Conservation (phyloP, 1,140 invertebrate genomes). For the Spodoptera frugiperda region DNA sequence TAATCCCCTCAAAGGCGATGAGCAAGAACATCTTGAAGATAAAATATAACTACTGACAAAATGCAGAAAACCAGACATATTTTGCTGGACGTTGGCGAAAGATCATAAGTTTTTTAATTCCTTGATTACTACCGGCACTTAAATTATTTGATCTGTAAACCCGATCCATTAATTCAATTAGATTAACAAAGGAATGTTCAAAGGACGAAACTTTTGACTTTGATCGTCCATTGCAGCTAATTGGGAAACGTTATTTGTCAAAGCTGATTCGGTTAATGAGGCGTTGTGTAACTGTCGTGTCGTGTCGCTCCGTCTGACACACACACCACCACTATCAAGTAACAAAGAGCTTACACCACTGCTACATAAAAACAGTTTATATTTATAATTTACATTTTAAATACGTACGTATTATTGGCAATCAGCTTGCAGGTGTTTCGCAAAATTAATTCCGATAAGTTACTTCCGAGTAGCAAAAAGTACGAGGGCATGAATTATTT, state of each 20-base stretch:
- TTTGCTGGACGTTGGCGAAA: not conserved
- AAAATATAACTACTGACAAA: slow-evolving; percentile 23
- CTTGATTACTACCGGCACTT: slow-evolving; percentile 44
- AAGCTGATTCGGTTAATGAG: slow-evolving; percentile 47
- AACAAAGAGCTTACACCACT: slow-evolving; percentile 12
- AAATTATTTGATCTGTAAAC: slow-evolving; percentile 41
- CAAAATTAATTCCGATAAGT: slow-evolving; percentile 8
- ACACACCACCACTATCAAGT: slow-evolving; percentile 16
- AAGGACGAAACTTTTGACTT: slow-evolving; percentile 46
- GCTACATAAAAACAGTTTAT: slow-evolving; percentile 1
- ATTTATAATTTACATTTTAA: slow-evolving; percentile 1
- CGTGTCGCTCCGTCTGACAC: not conserved
- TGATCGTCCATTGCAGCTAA: slow-evolving; percentile 49
- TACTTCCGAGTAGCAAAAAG: not conserved
- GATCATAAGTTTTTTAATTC: slow-evolving; percentile 45
- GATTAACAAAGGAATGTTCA: slow-evolving; percentile 47
- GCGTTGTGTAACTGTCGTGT: slow-evolving; percentile 28
- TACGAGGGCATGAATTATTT: not conserved
- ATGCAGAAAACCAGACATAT: slow-evolving; percentile 17
- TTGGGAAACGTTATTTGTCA: slow-evolving; percentile 50
- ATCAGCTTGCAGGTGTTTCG: slow-evolving; percentile 6
- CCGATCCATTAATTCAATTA: slow-evolving; percentile 49
- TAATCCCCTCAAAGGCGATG: slow-evolving; percentile 34
- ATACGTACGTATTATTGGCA: not conserved
- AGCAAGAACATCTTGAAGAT: slow-evolving; percentile 37